These are phyloP conservation scores for Antennarius maculatus DNA, from an alignment of 2,797 vertebrate genomes.

Conservation along the genomic window DNA sequence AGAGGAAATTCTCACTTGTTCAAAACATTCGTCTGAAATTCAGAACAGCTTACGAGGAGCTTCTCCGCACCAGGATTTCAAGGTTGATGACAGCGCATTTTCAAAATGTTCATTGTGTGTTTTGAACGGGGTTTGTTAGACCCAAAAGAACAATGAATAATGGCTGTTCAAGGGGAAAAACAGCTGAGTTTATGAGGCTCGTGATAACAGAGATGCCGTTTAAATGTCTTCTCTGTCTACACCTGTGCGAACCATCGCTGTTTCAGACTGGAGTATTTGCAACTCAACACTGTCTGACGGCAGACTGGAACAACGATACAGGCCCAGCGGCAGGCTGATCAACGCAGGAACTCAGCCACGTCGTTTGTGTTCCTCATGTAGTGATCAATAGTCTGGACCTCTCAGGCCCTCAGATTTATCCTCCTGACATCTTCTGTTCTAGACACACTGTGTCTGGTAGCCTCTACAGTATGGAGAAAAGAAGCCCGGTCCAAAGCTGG, in stretches of 20 bases:
- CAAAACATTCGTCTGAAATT: constrained; percentile 23
- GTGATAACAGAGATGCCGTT: not conserved
- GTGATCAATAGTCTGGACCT: constrained; percentile 68
- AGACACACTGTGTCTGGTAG: constrained; percentile 36
- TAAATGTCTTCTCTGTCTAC: not conserved
- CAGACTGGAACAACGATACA: constrained; percentile 47
- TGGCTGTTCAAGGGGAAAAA: constrained; percentile 13
- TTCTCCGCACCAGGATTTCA: constrained; percentile 22
- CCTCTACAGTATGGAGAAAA: constrained; percentile 31
- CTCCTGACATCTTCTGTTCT: constrained; percentile 60
- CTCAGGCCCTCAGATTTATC: constrained; percentile 59
- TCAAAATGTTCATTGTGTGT: constrained; percentile 6
- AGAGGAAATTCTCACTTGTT: constrained; percentile 18
- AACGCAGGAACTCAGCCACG: constrained; percentile 39
- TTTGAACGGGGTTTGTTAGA: constrained; percentile 8
- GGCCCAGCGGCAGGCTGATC: constrained; percentile 52
- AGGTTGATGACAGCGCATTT: constrained; percentile 23
- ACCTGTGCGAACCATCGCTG: constrained; percentile 3
- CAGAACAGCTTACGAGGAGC: constrained; percentile 9
- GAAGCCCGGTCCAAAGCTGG: not conserved
- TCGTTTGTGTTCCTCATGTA: constrained; percentile 61
- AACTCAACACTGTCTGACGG: constrained; percentile 34
- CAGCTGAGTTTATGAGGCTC: constrained; percentile 2
- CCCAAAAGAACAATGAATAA: constrained; percentile 6
- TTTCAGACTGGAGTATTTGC: constrained; percentile 22